Base-by-base conservation (phyloP, 2,797 vertebrate genomes). In the Sebastes taczanowskii region DNA sequence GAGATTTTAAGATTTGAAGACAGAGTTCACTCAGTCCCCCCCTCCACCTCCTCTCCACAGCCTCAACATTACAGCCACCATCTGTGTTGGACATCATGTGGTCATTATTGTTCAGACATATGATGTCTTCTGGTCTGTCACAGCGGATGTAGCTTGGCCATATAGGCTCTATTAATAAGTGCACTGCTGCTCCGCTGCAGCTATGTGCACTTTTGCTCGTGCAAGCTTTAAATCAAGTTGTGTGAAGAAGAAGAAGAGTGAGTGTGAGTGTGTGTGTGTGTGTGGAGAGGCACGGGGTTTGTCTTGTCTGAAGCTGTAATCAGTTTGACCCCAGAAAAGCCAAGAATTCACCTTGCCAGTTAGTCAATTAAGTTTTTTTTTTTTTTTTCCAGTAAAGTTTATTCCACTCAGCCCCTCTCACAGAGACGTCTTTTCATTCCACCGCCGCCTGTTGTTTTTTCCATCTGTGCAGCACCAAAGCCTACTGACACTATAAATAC, bases 341-440 rank as follows among this genome's bases (percentile, higher is more conserved):
- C 61, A 56, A 46, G 23, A 83, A 64, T 71, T 78, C 73, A 85
- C 83, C 71, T 78, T 64, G 74, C 83, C 77, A 84, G 72, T 85
- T 70, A 52, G 64, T 82, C 68, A 85, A 81, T 90, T 86, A 85
- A 78, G 69, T 77, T 14, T 75, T 86, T 78, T 86, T 83, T 90
- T 90, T 83, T 91, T 49, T 49, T 87, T 84, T 83, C 91, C 89
- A 89, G 56, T 76, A 11, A 79, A 82, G 67, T 88, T 89, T 78
- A 84, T 90, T 90, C 89, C 83, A 87, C 80, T 71, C 85, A 88
- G 81, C 72, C 83, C 69, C 83, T 88, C 80, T 88, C 80, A 90
- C 86, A 88, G 90, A 95, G 93, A 85, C 81, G 80, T 86, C 94
- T 94, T 94, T 95, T 96, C 93, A 94, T 93, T 89, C 90, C 90